Evolutionary conservation across 1,140 invertebrate species (phyloP).

Genomic region (Drosophila melanica): DNA sequence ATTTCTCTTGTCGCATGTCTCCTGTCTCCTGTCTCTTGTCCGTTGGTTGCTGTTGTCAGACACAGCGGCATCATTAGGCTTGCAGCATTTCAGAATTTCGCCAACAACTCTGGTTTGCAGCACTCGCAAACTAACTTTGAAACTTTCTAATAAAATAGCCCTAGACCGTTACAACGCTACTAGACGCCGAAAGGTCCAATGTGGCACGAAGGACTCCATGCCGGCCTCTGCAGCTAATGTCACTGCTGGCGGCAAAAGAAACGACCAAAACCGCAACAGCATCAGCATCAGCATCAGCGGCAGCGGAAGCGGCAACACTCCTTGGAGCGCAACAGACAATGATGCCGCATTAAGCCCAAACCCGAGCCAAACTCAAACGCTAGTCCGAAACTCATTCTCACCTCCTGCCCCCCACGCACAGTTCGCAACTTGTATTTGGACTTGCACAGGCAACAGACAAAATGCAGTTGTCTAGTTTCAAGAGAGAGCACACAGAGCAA

Average conservation of each 20-base stretch:
- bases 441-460: constrained; percentile 45
- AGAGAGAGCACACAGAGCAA: constrained; percentile 50
- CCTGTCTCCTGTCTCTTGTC: not conserved
- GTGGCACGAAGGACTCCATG: constrained; percentile 20
- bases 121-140: constrained; percentile 75
- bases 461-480: constrained; percentile 62
- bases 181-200: constrained; percentile 10
- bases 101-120: constrained; percentile 66
- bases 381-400: not conserved
- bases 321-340: constrained; percentile 38
- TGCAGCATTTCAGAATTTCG: constrained; percentile 56
- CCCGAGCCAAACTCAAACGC: constrained; percentile 8
- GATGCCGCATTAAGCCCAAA: constrained; percentile 43
- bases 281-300: constrained; percentile 31
- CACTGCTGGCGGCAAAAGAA: constrained; percentile 42
- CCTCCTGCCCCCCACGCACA: constrained; percentile 2
- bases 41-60: constrained; percentile 21
- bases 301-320: constrained; percentile 30
- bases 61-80: constrained; percentile 57
- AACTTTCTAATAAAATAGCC: constrained; percentile 81
- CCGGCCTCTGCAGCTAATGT: constrained; percentile 36
- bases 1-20: constrained; percentile 47
- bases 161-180: constrained; percentile 35
- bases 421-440: constrained; percentile 8
- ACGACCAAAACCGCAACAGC: constrained; percentile 67